phyloP scores from a whole-genome alignment of 2,113 vertebrate species.

The Aegithalos caudatus region DNA sequence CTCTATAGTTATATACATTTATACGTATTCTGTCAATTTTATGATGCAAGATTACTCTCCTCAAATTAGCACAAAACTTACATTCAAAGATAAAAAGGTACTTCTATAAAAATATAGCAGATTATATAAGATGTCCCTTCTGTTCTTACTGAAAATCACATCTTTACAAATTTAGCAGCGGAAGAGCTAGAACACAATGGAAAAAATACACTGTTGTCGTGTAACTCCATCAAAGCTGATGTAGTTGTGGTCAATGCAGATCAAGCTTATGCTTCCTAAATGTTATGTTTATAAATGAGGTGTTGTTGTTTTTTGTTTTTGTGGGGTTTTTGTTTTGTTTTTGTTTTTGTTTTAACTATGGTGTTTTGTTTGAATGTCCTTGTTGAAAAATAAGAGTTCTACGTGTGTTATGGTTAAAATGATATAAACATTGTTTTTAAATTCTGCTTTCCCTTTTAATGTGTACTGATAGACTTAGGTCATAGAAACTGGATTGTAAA shows the following conservation, averaged over 20 bases:
- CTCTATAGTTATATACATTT: background rate
- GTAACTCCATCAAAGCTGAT: background rate
- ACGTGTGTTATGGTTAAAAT: background rate
- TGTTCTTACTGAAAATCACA: background rate
- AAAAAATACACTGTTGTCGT: background rate
- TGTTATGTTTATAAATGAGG: background rate
- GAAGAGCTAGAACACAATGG: background rate
- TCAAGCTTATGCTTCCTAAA: background rate
- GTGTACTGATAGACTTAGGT: background rate
- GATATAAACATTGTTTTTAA: background rate
- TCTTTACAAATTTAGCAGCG: background rate
- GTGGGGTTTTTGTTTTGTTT: too few relatives aligned
- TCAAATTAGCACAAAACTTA: background rate
- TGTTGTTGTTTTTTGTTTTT: too few relatives aligned
- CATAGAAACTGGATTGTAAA: background rate
- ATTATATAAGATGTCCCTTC: background rate
- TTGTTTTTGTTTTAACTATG: background rate
- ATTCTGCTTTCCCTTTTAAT: constrained; percentile 14
- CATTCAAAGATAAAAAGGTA: background rate
- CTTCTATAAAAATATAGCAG: background rate
- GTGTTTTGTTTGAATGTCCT: background rate
- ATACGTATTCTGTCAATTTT: background rate
- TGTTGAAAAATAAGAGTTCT: background rate
- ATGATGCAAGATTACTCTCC: background rate
- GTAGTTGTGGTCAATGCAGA: background rate